Percentiles rank a stretch among this genome's conserved stretches.
These are phyloP conservation scores for Calephelis virginiensis DNA, from an alignment of 1,140 invertebrate genomes.

Conservation along the genomic window DNA sequence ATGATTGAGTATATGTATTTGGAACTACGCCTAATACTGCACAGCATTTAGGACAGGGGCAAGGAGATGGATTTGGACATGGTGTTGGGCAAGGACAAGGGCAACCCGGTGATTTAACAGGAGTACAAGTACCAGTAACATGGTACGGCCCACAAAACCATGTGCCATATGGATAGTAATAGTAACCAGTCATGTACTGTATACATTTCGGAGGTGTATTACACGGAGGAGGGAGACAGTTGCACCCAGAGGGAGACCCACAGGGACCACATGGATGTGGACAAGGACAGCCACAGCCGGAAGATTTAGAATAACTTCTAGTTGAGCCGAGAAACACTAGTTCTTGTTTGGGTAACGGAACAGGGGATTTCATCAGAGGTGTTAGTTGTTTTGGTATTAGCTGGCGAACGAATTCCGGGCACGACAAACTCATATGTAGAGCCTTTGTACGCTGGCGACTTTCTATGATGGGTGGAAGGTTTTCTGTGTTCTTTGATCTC, in stretches of 20 bases:
- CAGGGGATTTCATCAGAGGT: neutral
- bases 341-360: neutral
- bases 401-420: neutral
- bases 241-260: constrained; percentile 41
- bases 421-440: neutral
- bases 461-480: neutral
- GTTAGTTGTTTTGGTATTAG: neutral
- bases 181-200: constrained; percentile 69
- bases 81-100: constrained; percentile 30
- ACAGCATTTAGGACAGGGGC: constrained; percentile 30
- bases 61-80: neutral
- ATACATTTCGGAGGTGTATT: constrained; percentile 54
- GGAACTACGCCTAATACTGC: constrained; percentile 29
- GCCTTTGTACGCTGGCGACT: neutral
- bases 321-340: neutral
- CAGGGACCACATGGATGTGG: constrained; percentile 46
- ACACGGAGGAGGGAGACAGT: constrained; percentile 54
- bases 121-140: constrained; percentile 41
- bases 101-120: constrained; percentile 32
- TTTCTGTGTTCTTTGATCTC: neutral
- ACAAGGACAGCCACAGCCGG: constrained; percentile 34
- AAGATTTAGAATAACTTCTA: constrained; percentile 34
- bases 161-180: constrained; percentile 66
- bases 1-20: constrained; percentile 10
- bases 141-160: constrained; percentile 71